These are phyloP conservation scores for Myxocyprinus asiaticus DNA, from an alignment of 2,113 vertebrate genomes.

Conservation along the genomic window DNA sequence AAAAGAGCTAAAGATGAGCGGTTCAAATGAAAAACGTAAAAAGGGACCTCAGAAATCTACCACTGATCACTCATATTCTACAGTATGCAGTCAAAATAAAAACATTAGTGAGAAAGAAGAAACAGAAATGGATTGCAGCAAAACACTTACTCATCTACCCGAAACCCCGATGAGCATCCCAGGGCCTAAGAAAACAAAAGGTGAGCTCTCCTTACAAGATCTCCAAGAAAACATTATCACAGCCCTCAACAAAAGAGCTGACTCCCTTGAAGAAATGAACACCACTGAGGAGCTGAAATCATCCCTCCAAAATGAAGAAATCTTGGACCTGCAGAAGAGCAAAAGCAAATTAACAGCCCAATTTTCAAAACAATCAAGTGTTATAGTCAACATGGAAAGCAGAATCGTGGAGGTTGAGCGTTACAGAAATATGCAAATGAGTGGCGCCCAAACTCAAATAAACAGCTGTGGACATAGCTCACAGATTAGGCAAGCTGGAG, in stretches of 20 bases:
- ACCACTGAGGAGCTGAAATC: not conserved
- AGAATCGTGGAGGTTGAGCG: not conserved
- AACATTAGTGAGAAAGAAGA: too few species aligned
- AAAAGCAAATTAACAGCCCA: not conserved
- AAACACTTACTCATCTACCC: too few species aligned
- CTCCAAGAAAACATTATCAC: not conserved
- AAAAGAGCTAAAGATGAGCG: too few species aligned
- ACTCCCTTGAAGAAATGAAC: not conserved
- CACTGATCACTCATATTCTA: too few species aligned
- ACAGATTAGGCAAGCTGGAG: not conserved
- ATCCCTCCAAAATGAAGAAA: too few species aligned
- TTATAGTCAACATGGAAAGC: not conserved
- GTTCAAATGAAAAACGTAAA: too few species aligned
- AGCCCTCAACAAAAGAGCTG: not conserved
- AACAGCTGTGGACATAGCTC: not conserved
- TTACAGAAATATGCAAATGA: not conserved
- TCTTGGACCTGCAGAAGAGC: not conserved
- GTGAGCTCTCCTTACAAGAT: not conserved
- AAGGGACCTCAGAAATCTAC: too few species aligned
- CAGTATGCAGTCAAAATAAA: too few species aligned
- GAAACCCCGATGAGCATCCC: not conserved
- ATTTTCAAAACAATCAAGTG: not conserved
- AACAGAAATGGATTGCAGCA: too few species aligned
- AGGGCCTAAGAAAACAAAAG: not conserved
- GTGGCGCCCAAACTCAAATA: not conserved